These are phyloP conservation scores for Troides helena DNA, from an alignment of 2,888 invertebrate genomes.

Conservation along the genomic window DNA sequence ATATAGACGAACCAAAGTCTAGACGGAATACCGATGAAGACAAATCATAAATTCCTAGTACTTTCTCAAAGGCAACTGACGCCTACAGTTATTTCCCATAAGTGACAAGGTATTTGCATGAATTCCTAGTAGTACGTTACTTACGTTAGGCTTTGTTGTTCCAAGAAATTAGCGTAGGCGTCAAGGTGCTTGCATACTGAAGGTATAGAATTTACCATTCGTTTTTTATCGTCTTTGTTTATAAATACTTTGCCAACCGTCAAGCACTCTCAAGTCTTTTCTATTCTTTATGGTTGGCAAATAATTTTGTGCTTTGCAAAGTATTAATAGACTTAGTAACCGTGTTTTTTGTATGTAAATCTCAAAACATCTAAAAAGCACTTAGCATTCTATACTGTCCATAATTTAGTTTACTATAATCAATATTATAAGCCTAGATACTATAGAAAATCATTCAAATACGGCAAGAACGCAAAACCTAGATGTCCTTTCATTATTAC, in stretches of 20 bases:
- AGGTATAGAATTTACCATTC: not conserved
- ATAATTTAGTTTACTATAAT: too few relatives aligned
- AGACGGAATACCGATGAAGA: not conserved
- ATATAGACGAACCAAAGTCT: not conserved
- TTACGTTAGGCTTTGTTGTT: constrained; percentile 5
- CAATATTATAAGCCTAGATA: too few relatives aligned
- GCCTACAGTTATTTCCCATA: not conserved
- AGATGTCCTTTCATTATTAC: too few relatives aligned
- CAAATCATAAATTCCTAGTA: not conserved
- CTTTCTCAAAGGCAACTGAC: constrained; percentile 5
- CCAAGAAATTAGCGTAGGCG: not conserved
- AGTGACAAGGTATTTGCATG: constrained; percentile 3
- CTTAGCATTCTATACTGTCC: too few relatives aligned
- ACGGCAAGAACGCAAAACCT: too few relatives aligned
- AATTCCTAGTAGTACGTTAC: not conserved
- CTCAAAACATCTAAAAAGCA: too few relatives aligned
- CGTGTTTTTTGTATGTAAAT: too few relatives aligned
- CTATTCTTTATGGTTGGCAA: too few relatives aligned
- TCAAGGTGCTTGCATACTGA: not conserved
- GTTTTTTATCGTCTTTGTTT: not conserved
- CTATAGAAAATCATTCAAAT: too few relatives aligned
- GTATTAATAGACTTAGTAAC: too few relatives aligned
- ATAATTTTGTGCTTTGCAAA: too few relatives aligned
- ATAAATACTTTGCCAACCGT: not conserved
- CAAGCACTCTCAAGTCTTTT: too few relatives aligned